Base-by-base conservation (phyloP, 2,888 invertebrate species). In the Lasiommata megera region DNA sequence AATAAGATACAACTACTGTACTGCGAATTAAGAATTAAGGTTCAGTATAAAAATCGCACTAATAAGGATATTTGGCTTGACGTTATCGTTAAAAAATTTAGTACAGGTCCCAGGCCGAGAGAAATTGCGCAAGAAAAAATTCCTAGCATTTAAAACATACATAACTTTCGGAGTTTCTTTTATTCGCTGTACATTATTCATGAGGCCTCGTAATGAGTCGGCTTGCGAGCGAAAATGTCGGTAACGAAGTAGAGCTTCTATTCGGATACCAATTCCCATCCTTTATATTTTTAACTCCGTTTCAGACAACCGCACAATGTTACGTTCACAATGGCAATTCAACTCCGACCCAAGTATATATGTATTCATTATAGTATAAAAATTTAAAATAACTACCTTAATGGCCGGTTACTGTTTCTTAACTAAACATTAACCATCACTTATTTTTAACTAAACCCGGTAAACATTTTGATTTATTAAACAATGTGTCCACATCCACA, bases 171-270 rank as follows among this genome's bases (percentile, higher is more conserved):
- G 71, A 76, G 76, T 76, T 74, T 79, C 81, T 80, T 70, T 85
- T 88, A 86, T 81, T 79, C 83, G 73, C 72, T 69, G 79, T 87
- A 81, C 82, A 87, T 88, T 86, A 88, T 89, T 88, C 86, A 88
- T 87, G 87, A 83, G 79, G 82, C 80, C 81, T 75, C 73, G 76
- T 87, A 87, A 87, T 86, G 84, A 88, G 82, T 76, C 72, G 77
- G 79, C 77, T 77, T 77, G 78, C 78, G 78, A 81, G 73, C 71
- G 75, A 79, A 75, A 76, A 77, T 79, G 72, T 78, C 79, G 74
- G 78, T 89, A 87, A 88, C 85, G 84, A 88, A 86, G 81, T 72
- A 61, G 70, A 67, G 66, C 74, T 65, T 67, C 66, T 66, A 62
- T 66, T 64, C 53, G 28, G 46, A 62, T 54, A 56, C 48, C 48